A percentile compares a stretch with the other conserved stretches of the same genome.
Conservation (phyloP, 2,113 vertebrate genomes). For the Puma concolor region DNA sequence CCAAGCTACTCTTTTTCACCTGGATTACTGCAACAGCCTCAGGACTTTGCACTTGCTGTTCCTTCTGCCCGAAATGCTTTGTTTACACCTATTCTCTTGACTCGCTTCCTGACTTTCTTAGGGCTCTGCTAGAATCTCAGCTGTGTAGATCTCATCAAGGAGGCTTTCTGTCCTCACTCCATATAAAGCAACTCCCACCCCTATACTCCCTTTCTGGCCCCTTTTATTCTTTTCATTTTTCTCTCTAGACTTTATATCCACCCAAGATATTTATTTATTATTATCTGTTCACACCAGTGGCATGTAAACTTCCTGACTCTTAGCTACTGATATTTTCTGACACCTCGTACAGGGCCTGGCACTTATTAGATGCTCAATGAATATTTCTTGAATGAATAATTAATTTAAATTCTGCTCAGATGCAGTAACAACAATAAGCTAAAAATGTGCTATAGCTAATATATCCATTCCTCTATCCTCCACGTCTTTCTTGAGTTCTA, state of each 20-base stretch:
- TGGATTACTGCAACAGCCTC: background rate
- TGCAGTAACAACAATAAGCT: background rate
- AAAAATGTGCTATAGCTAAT: background rate
- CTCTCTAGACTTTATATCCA: background rate
- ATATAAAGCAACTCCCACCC: background rate
- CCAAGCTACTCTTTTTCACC: background rate
- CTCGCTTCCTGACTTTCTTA: background rate
- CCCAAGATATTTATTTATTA: background rate
- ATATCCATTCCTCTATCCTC: background rate
- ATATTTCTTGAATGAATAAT: background rate
- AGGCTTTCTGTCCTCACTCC: background rate
- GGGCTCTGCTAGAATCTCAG: slow-evolving; percentile 18
- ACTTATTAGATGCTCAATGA: background rate
- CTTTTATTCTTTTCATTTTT: background rate
- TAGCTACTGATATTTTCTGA: background rate
- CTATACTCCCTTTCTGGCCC: background rate
- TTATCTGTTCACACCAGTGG: background rate
- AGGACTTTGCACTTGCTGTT: background rate
- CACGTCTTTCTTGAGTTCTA: background rate
- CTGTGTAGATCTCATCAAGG: background rate
- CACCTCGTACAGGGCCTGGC: background rate
- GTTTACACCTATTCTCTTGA: background rate
- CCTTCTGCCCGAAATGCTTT: slow-evolving; percentile 22
- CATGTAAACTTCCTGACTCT: background rate
- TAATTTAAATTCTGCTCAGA: background rate